Evolutionary conservation across 2,888 invertebrate genomes (phyloP), one percentile per base, ranked within the genome.

Genomic region (Julus scandinavius): DNA sequence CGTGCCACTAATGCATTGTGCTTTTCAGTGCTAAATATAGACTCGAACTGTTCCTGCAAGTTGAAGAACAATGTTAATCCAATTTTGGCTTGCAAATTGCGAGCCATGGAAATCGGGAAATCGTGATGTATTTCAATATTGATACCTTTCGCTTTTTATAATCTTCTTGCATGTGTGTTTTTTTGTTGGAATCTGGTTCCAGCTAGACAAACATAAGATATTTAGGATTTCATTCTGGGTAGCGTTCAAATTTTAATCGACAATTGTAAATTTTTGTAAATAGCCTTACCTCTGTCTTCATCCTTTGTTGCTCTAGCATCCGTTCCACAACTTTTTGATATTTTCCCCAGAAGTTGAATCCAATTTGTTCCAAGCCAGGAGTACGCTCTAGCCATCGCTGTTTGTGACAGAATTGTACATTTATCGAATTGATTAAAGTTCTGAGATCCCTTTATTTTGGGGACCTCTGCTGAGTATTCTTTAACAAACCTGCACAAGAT

Each of bases 281-380:
- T n/a, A n/a, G n/a, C n/a, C n/a, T n/a, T 95, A 95, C 92, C 84
- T 93, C 93, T 85, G 96, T 95, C 80, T 93, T 93, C 54, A 94
- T 93, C 86, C 95, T 94, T 91, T 96, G 95, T 40, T 95, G 94
- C 0, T 93, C 93, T 58, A 98, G 93, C 93, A 97, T 95, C 45
- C 93, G 93, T 41, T 91, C 90, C 0, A 93, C 93, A 2, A 93
- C 92, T 54, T 90, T 93, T 90, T 95, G 94, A 93, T 97, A 99
- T 91, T 97, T 97, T 50, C 95, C 95, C 98, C 98, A 99, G 93
- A 99, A 99, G 92, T 98, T 95, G 91, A 98, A 98, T 1, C 96
- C 97, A 7, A 91, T 90, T 0, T 94, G 93, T 91, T 97, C 96
- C 40, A 99, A 93, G 0, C 99, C 99, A 0, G 99, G 99, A 0